Conservation (phyloP, 2,797 vertebrate genomes). For the Syndactyla subalaris region DNA sequence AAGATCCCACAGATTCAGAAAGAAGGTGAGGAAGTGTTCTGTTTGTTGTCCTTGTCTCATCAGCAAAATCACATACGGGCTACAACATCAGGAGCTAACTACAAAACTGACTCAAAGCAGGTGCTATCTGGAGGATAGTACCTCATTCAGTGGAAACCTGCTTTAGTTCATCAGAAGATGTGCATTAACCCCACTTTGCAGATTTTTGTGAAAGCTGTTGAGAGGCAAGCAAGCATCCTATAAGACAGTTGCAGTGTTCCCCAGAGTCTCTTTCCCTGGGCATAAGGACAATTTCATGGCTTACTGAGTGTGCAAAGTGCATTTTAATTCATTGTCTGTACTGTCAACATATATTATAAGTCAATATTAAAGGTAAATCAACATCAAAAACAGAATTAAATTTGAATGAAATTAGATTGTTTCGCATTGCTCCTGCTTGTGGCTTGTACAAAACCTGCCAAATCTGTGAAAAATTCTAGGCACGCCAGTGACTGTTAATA, state of each 20-base stretch:
- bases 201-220: background rate
- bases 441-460: background rate
- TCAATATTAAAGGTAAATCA: background rate
- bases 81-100: background rate
- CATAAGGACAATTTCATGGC: background rate
- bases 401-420: background rate
- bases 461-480: background rate
- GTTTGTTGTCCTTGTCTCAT: background rate
- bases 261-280: fast-evolving
- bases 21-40: background rate
- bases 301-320: background rate
- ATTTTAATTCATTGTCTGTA: background rate
- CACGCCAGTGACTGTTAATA: background rate
- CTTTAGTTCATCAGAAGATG: background rate
- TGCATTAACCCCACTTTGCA: background rate
- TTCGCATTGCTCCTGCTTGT: background rate
- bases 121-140: background rate
- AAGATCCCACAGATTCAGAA: background rate
- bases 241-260: background rate
- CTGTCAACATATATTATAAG: background rate
- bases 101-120: background rate
- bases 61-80: background rate
- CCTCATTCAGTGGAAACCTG: background rate
- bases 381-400: background rate
- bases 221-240: background rate